Percentiles rank a stretch among this genome's conserved stretches.
phyloP scores from a whole-genome alignment of 2,113 vertebrate genomes.

The Procavia capensis region DNA sequence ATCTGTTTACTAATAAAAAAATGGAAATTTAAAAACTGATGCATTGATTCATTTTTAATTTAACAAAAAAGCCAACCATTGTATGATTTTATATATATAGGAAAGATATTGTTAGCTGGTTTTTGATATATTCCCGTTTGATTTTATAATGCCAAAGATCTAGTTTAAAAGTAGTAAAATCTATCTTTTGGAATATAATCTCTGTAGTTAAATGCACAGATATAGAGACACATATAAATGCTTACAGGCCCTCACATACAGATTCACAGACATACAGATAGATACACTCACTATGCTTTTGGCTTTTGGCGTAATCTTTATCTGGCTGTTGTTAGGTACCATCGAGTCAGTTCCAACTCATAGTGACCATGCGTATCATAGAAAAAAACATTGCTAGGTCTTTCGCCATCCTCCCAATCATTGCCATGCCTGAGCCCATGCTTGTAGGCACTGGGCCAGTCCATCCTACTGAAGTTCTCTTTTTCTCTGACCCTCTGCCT shows the following conservation, averaged over 20 bases:
- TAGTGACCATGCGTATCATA: too few relatives aligned
- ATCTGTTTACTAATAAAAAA: constrained; percentile 6
- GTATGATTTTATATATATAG: neutral
- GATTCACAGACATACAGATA: neutral
- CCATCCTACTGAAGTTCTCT: too few relatives aligned
- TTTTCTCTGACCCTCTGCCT: too few relatives aligned
- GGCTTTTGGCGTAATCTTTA: neutral
- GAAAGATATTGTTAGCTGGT: neutral
- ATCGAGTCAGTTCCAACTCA: too few relatives aligned
- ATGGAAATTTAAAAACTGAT: neutral
- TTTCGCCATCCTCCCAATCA: too few relatives aligned
- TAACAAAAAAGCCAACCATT: neutral
- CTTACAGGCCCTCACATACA: neutral
- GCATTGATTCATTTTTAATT: constrained; percentile 19
- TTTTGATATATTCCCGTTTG: neutral
- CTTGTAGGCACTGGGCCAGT: too few relatives aligned
- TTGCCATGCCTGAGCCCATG: too few relatives aligned
- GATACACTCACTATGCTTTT: neutral
- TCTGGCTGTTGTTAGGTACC: too few relatives aligned
- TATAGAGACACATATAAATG: neutral
- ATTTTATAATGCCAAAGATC: neutral
- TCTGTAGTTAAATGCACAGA: neutral
- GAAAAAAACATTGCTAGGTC: too few relatives aligned
- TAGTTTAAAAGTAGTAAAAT: constrained; percentile 3
- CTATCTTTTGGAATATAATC: neutral